Base-by-base conservation (phyloP, 1,140 invertebrate species). In the Anastrepha ludens region DNA sequence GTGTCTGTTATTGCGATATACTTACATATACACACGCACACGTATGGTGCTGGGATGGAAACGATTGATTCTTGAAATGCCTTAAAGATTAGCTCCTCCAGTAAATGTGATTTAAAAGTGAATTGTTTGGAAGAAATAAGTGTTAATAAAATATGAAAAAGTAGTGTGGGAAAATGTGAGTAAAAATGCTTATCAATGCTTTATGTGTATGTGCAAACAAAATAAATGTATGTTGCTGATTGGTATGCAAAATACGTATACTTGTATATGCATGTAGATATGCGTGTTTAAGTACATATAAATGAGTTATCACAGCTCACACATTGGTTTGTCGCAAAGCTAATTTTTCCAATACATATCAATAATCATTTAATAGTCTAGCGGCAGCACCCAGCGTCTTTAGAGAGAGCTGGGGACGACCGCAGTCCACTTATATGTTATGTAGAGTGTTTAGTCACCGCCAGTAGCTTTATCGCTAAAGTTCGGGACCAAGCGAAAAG, bases 21-120 rank as follows among this genome's bases (percentile, higher is more conserved):
- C 29, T 29, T 29, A 1, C 29, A 29, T 29, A 29, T 29, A 29
- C 29, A 29, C 29, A 29, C 29, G 29, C 29, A 29, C 29, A 29
- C 29, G 29, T 29, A 29, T 29, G 29, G 29, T 29, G 29, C 29
- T 11, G 50, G 50, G 41, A 47, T 20, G 74, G 47, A 81, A 81
- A 55, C 74, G 13, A 81, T 74, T 74, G 74, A 55, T 55, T 81
- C 7, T 55, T 1, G 55, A 81, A 81, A 81, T 50, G 74, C 47
- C n/a, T 81, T 81, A 81, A 81, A 58, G 17, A 11, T 9, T 13
- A 55, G 17, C 47, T 41, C 11, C n/a, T n/a, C 74, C 17, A n/a
- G 8, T 55, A 29, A 6, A 55, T 55, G 74, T 81, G 74, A 81
- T 81, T 55, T 11, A 81, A 29, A 47, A 81, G 74, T 81, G 74